Conservation (phyloP, 2,888 invertebrate species). For the Anthophora plumipes region DNA sequence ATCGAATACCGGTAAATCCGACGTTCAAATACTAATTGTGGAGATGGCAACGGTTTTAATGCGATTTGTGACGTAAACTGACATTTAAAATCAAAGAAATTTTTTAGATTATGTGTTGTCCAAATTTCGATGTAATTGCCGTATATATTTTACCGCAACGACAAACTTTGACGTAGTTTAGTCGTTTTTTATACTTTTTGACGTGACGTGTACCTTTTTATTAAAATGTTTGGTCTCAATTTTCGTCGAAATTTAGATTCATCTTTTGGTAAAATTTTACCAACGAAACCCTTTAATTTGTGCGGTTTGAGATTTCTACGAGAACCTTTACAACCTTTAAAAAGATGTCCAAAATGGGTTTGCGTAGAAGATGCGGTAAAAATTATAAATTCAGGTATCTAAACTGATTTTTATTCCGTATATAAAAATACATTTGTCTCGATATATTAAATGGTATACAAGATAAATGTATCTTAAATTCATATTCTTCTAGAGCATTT, state of each 20-base stretch:
- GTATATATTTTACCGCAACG: constrained; percentile 19
- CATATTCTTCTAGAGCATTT: constrained; percentile 84
- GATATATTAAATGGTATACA: not conserved
- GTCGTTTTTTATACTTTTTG: not conserved
- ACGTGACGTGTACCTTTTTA: not conserved
- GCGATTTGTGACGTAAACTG: constrained; percentile 40
- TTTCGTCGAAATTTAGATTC: constrained; percentile 72
- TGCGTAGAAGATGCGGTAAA: constrained; percentile 81
- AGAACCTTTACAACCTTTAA: constrained; percentile 76
- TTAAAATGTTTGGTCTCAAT: constrained; percentile 50
- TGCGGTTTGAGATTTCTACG: constrained; percentile 63
- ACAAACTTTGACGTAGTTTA: constrained; percentile 7
- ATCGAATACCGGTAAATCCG: constrained; percentile 62
- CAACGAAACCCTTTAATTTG: constrained; percentile 63
- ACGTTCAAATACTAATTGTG: constrained; percentile 63
- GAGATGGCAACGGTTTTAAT: constrained; percentile 63
- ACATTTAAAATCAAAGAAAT: constrained; percentile 50
- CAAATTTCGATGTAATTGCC: constrained; percentile 65
- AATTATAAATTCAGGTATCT: constrained; percentile 78
- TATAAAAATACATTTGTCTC: not conserved
- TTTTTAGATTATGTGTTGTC: constrained; percentile 69
- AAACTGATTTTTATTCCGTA: not conserved
- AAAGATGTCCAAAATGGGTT: constrained; percentile 80
- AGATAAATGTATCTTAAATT: not conserved
- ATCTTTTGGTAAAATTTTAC: constrained; percentile 53